Evolutionary conservation across 2,797 vertebrate species (phyloP), one percentile per base, ranked within the genome.

Genomic region (Oryzias sinensis): DNA sequence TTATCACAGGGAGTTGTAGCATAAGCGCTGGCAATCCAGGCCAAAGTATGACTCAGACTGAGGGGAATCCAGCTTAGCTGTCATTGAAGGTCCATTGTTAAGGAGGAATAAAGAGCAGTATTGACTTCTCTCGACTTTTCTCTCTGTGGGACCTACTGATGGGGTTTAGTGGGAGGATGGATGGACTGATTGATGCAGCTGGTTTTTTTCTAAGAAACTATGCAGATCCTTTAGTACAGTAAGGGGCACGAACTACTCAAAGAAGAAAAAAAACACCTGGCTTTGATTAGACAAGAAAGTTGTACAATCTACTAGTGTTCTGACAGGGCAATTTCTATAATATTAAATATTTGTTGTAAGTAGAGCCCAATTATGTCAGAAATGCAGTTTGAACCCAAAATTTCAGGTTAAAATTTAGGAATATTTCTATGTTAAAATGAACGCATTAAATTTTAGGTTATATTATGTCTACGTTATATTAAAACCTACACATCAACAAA

Each of bases 81-180:
- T 85, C 81, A 86, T 80, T 88, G 77, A 81, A 57, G 82, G 74
- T 68, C 74, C 63, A 82, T 87, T 90, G 88, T 88, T 82, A 50
- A 59, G 60, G 72, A 25, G 68, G 70, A 84, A 88, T 77, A 89
- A 89, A 89, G 81, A 82, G 65, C 58, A 52, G 77, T 56, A 87
- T 86, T 86, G 74, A 90, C 74, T 85, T 66, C 24, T 15, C 63
- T 83, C 79, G 77, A 82, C 81, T 80, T 81, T 62, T 33, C 43
- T 64, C 72, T 78, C 80, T 45, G 5, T 48, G 70, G 76, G 71
- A 70, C 63, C 56, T 52, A 43, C 43, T 71, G 67, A 49, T 67
- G 74, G 43, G 59, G 48, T 51, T 71, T 25, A 69, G 80, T 79
- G 78, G 85, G 81, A 76, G 83, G 81, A 62, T 59, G 61, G 57